phyloP scores from a whole-genome alignment of 2,113 vertebrate genomes.

The Nannobrachium achirus region DNA sequence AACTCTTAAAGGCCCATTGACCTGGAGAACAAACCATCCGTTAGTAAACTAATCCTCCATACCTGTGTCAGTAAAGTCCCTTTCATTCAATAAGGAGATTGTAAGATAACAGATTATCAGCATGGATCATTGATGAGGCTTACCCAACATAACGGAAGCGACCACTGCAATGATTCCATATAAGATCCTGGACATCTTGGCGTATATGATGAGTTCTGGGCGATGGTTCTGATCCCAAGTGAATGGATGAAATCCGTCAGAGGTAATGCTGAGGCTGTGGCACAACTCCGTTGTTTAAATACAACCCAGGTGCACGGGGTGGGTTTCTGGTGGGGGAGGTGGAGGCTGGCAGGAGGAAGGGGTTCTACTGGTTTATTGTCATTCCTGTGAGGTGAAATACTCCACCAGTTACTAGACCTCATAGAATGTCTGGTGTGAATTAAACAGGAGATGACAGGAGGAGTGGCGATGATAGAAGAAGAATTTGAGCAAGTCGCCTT shows the following conservation, averaged over 20 bases:
- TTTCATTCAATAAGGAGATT: no score
- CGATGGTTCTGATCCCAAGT: not conserved
- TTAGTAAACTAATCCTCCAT: no score
- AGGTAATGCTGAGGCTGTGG: constrained; percentile 16
- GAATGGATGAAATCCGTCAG: not conserved
- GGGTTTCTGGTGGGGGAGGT: not conserved
- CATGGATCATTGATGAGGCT: constrained; percentile 33
- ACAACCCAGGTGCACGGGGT: not conserved
- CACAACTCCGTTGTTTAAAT: constrained; percentile 38
- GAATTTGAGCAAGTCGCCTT: no score
- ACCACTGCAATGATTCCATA: constrained; percentile 50
- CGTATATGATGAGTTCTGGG: constrained; percentile 5
- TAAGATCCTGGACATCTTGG: constrained; percentile 66
- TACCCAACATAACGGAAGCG: constrained; percentile 66
- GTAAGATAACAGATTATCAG: not conserved
- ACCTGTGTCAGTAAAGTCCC: no score
- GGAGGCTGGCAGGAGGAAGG: constrained; percentile 25
- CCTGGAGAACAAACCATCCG: no score
- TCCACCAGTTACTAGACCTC: no score
- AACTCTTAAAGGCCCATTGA: no score
- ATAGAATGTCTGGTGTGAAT: not conserved
- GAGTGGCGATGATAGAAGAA: no score
- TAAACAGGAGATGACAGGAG: not conserved
- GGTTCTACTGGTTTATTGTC: constrained; percentile 8
- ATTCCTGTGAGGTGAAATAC: not conserved